Base-by-base conservation (phyloP, 2,113 vertebrate species). In the Hypocryptadius cinnamomeus region DNA sequence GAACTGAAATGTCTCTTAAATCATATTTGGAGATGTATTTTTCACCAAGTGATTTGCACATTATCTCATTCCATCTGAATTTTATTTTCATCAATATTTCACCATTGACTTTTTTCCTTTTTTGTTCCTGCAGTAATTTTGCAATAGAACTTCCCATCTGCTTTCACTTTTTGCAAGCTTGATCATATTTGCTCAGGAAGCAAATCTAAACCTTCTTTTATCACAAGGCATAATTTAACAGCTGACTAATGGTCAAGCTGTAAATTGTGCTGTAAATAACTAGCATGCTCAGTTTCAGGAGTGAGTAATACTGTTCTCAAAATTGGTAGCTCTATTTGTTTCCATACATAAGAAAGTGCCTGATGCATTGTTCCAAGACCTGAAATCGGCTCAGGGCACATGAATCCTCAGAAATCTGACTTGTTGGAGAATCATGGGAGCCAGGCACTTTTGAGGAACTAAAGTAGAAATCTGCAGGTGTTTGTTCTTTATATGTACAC, bases 1-100 rank as follows among this genome's bases (percentile, higher is more conserved):
- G 92, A 90, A 93, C 79, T 69, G 87, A 96, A 97, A 83, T 85
- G 78, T 93, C 89, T 96, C 79, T 93, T 76, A 89, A 97, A 89
- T 90, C 81, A 63, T 92, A 93, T 96, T 96, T 97, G 91, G 76
- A 96, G 51, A 92, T 81, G 22, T 90, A 76, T 87, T 90, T 97
- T 94, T 96, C 78, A 92, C 87, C 85, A 94, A 94, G 77, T 53
- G 63, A 96, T 97, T 97, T 97, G 65, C 78, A 93, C 85, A 94
- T 97, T 95, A 95, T 96, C 87, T 96, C 89, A 96, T 93, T 97
- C 92, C 85, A 96, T 93, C 82, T 96, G 89, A 96, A 94, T 95
- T 95, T 95, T 95, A 90, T 95, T 88, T 95, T 93, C 76, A 89
- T 90, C 80, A 81, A 80, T 84, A 69, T 85, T 93, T 82, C 37